Base-by-base conservation (phyloP, 2,888 invertebrate genomes). In the Periphyllus acericola region DNA sequence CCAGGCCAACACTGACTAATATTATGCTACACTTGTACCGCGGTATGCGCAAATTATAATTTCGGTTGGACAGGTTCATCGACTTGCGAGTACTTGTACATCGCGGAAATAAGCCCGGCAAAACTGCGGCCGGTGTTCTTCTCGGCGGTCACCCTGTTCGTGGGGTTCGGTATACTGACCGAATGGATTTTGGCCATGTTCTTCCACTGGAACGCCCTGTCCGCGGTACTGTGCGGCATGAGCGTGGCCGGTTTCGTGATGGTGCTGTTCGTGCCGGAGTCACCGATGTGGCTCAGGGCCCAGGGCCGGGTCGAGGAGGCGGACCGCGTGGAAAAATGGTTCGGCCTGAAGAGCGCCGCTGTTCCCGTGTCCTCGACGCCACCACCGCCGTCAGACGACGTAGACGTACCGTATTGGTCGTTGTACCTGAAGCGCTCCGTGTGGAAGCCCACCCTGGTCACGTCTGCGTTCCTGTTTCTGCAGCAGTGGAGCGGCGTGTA, bases 401-500 rank as follows among this genome's bases (percentile, higher is more conserved):
- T 46, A 29, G 74, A 80, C 34, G 55, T 60, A 11, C 79, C 72
- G 71, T 87, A 83, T 19, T 84, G 74, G 66, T 74, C 52, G 21
- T 72, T 76, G 60, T 78, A 72, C 25, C 6, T 74, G 25, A n/a
- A 25, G 14, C 72, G 55, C 21, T 25, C 66, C 32, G 83, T 88
- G 5, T 89, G 89, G 89, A 74, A 75, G 46, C 89, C 89, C 2
- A 60, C 87, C 25, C 3, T 55, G 25, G 14, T 87, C 74, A 29
- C 40, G 9, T 8, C 83, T 0, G 29, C 32, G 5, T 74, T 84
- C 52, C 40, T 76, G 40, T 29, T 79, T 36, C 34, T 82, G 21
- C 88, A 88, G 52, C 89, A 89, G 34, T 52, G 79, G 8, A 88
- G 83, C n/a, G 89, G 89, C n/a, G 66, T 88, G 36, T 79, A 83